These are phyloP conservation scores for Philonicus albiceps DNA, from an alignment of 2,888 invertebrate species.

Conservation along the genomic window DNA sequence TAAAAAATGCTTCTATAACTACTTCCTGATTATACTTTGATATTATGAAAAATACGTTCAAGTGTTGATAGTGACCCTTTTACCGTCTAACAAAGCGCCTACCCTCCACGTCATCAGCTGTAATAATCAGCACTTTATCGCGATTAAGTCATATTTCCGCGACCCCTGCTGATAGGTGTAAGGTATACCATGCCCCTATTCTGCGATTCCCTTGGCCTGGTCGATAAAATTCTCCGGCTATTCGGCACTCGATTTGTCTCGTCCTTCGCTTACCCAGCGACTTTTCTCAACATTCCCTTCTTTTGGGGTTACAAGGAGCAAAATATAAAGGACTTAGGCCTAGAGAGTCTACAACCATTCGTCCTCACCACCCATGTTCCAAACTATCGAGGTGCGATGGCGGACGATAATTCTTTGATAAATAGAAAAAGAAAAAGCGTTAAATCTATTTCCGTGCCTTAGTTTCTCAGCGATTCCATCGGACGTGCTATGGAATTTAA, in stretches of 20 bases:
- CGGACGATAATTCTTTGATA: not conserved
- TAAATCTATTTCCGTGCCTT: not conserved
- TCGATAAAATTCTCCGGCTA: not conserved
- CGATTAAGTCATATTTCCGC: not conserved
- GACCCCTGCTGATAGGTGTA: not conserved
- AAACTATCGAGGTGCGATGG: not conserved
- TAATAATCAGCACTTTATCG: not conserved
- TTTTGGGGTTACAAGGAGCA: not conserved
- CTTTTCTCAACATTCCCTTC: not conserved
- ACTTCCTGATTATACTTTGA: too few relatives aligned
- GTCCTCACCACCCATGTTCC: not conserved
- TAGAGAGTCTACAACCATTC: not conserved
- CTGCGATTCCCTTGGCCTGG: not conserved
- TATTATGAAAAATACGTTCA: too few relatives aligned
- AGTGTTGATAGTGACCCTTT: not conserved
- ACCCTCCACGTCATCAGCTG: not conserved
- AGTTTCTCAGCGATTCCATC: not conserved
- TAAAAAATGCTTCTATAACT: too few relatives aligned
- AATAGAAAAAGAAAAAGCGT: not conserved
- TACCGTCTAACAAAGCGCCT: not conserved
- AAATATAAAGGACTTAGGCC: not conserved
- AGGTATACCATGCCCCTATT: not conserved
- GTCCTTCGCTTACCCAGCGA: not conserved
- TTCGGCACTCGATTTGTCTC: not conserved
- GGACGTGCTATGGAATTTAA: not conserved